A percentile compares a stretch with the other conserved stretches of the same genome.
Evolutionary conservation across 2,888 invertebrate genomes (phyloP).

Genomic region (Rambutsinella grinnellia): DNA sequence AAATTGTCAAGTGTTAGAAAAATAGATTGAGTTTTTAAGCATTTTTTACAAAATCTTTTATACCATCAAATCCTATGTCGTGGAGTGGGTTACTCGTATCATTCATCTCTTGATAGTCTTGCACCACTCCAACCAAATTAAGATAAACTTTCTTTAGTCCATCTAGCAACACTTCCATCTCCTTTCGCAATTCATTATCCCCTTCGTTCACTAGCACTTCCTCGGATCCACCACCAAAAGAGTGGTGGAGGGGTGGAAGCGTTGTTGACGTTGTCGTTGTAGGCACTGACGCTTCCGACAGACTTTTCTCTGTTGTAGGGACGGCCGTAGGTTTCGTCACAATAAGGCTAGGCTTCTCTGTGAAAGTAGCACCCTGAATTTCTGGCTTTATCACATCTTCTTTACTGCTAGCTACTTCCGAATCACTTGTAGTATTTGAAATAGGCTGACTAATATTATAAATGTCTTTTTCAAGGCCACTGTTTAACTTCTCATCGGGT

Average conservation of each 20-base stretch:
- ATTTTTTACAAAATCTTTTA: background rate
- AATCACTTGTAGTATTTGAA: slow-evolving; percentile 2
- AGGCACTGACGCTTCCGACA: background rate
- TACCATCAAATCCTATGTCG: slow-evolving; percentile 9
- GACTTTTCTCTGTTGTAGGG: slow-evolving; percentile 20
- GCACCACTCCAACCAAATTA: slow-evolving; percentile 58
- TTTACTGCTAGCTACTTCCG: slow-evolving; percentile 9
- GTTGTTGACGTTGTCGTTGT: slow-evolving; percentile 33
- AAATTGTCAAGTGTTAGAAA: background rate
- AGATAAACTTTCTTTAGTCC: slow-evolving; percentile 57
- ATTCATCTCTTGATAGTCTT: slow-evolving; percentile 61
- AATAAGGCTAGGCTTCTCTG: background rate
- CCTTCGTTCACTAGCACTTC: slow-evolving; percentile 30
- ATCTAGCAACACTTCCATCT: slow-evolving; percentile 61
- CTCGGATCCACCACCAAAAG: slow-evolving; percentile 26
- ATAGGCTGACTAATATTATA: slow-evolving; percentile 23
- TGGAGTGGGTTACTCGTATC: slow-evolving; percentile 23
- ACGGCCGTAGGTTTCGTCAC: slow-evolving; percentile 6
- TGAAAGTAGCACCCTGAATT: background rate
- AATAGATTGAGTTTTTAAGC: background rate
- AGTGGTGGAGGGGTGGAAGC: slow-evolving; percentile 23
- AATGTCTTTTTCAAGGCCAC: slow-evolving; percentile 18
- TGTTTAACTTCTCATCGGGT: slow-evolving; percentile 58
- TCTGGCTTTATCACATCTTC: background rate
- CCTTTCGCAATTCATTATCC: slow-evolving; percentile 53